Evolutionary conservation across 2,888 invertebrate species (phyloP), one percentile per base, ranked within the genome.

Genomic region (Anthrax anthrax): DNA sequence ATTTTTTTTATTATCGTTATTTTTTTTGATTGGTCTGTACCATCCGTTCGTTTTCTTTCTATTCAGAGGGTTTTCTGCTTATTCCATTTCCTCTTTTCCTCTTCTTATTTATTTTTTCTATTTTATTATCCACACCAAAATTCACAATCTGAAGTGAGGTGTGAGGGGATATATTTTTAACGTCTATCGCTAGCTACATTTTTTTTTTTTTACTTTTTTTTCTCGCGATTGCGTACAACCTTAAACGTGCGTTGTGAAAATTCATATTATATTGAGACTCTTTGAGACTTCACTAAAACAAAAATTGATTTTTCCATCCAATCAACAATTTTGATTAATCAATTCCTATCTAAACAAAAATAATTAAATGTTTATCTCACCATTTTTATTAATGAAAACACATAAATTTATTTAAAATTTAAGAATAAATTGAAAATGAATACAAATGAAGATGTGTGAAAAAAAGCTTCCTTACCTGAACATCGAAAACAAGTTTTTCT

Each of bases 191-290:
- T 23, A 23, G 23, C 23, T 23, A 23, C 8, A 8, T 23, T 23
- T 23, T 23, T 23, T 23, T 23, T 23, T 23, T 23, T 23, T 23
- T 23, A 23, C 8, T 23, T 6, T 23, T 32, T 32, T 12, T 32
- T 12, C 18, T 32, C 43, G 47, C 50, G 50, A 45, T 50, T 50
- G 47, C 47, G 47, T 47, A 43, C 32, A 50, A 50, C 50, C 19
- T 48, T 46, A 39, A 32, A 46, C 50, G 48, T 47, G 46, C 50
- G 50, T 48, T 42, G 32, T 47, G 43, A 27, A 42, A 50, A 48
- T 44, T 43, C 39, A 27, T 40, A 23, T n/a, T 4, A 29, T 43
- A 48, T 46, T 48, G 48, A 47, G 50, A 47, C 50, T 37, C 43
- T n/a, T 2, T n/a, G 42, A 38, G 46, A 42, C 46, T 46, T 19